Evolutionary conservation across 2,888 invertebrate species (phyloP).

Genomic region (Ornithoptera alexandrae): DNA sequence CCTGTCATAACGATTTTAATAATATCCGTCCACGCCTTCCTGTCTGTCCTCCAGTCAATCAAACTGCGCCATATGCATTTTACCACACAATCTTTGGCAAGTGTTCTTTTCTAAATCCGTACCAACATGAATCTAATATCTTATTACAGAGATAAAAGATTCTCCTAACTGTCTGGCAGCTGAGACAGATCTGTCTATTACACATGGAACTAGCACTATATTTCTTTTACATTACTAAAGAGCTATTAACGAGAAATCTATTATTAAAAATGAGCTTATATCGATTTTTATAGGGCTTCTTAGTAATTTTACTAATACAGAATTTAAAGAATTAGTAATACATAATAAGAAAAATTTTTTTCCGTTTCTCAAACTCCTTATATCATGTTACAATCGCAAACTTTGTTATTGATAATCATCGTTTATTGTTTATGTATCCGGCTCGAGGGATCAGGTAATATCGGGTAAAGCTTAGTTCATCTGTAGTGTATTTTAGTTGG

Average conservation of each 20-base stretch:
- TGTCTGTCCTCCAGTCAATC: slow-evolving; percentile 20
- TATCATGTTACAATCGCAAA: no score
- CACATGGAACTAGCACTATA: slow-evolving; percentile 4
- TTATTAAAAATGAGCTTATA: no score
- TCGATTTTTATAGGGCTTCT: no score
- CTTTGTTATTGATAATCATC: no score
- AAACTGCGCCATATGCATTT: slow-evolving; percentile 17
- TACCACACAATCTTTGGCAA: slow-evolving; percentile 24
- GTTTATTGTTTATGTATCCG: no score
- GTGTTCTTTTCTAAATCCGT: slow-evolving; percentile 21
- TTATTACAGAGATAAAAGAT: slow-evolving; percentile 28
- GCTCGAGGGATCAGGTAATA: no score
- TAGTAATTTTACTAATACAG: no score
- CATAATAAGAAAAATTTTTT: no score
- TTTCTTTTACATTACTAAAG: slow-evolving; percentile 1
- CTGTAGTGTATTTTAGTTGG: no score
- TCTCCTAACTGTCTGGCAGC: slow-evolving; percentile 12
- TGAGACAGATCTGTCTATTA: slow-evolving; percentile 22
- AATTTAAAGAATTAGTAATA: no score
- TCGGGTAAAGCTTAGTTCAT: no score
- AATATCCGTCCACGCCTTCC: neutral
- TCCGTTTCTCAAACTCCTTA: no score
- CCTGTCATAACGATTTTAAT: slow-evolving; percentile 3
- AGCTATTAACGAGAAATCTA: neutral
- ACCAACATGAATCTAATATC: slow-evolving; percentile 28